These are phyloP conservation scores for Tetramorium bicarinatum DNA, from an alignment of 2,888 invertebrate genomes.

Conservation along the genomic window DNA sequence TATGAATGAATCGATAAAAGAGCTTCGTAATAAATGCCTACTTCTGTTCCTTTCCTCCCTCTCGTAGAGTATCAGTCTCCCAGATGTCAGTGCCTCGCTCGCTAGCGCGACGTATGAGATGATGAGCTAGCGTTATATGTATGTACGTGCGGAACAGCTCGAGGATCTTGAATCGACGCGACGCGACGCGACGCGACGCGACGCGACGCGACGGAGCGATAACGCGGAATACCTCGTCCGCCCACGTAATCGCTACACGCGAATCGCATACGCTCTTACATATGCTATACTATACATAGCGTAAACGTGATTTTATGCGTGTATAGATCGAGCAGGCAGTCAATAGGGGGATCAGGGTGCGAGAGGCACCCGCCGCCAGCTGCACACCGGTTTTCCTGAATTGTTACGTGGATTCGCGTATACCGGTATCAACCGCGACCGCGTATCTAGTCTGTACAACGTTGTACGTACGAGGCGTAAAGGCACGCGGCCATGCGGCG, in stretches of 20 bases:
- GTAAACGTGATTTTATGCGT: slow-evolving; percentile 60
- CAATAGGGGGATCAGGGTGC: not conserved
- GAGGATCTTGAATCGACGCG: slow-evolving; percentile 60
- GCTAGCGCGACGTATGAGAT: not conserved
- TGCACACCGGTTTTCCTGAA: slow-evolving; percentile 66
- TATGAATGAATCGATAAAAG: not conserved
- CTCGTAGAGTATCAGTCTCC: too few relatives aligned
- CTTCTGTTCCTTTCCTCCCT: not conserved
- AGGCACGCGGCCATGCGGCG: slow-evolving; percentile 39
- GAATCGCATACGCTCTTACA: not conserved
- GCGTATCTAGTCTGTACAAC: slow-evolving; percentile 47
- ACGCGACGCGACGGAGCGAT: slow-evolving; percentile 63
- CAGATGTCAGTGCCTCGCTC: too few relatives aligned
- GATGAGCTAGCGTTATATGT: not conserved
- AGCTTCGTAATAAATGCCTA: not conserved
- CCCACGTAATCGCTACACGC: slow-evolving; percentile 60
- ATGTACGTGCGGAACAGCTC: not conserved
- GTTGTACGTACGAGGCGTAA: slow-evolving; percentile 29
- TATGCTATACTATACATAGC: slow-evolving; percentile 24
- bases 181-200: slow-evolving; percentile 60
- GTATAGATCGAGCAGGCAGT: slow-evolving; percentile 20
- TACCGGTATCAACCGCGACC: slow-evolving; percentile 55
- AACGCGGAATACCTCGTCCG: slow-evolving; percentile 72
- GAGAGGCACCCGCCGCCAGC: slow-evolving; percentile 11
- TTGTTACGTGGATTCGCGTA: slow-evolving; percentile 60